Evolutionary conservation across 1,140 invertebrate genomes (phyloP).

Genomic region (Chionoecetes opilio): DNA sequence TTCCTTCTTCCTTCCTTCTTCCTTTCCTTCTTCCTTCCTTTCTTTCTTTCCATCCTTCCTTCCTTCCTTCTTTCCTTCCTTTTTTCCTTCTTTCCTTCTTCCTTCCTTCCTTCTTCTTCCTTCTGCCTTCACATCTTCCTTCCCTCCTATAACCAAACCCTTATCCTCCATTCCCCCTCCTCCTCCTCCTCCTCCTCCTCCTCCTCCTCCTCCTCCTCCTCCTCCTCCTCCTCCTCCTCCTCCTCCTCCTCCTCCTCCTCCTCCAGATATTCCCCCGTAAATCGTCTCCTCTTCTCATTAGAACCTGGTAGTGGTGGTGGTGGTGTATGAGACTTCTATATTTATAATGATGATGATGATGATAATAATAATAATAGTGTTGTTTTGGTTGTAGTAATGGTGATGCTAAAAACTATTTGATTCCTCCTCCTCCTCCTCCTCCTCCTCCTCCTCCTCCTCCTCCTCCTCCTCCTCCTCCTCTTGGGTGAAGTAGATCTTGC

Average conservation of each 20-base stretch:
- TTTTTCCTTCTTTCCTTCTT: not conserved
- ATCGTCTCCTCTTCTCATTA: not conserved
- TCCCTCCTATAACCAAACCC: not conserved
- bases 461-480: too few species aligned
- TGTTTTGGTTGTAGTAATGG: not conserved
- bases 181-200: not conserved
- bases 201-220: not conserved
- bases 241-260: conserved; percentile 21
- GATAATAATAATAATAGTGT: not conserved
- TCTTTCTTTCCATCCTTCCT: too few species aligned
- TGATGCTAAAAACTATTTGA: not conserved
- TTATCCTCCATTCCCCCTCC: not conserved
- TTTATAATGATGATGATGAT: too few species aligned
- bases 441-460: too few species aligned
- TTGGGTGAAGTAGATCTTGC: not conserved
- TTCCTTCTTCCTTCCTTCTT: not conserved
- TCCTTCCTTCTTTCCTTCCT: not conserved
- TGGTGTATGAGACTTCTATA: too few species aligned
- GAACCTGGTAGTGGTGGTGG: not conserved
- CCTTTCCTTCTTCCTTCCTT: not conserved
- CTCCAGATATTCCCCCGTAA: not conserved
- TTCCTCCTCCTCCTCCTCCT: not conserved
- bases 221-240: not conserved
- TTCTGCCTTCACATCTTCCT: too few species aligned
- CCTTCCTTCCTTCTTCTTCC: not conserved